phyloP scores from a whole-genome alignment of 2,113 vertebrate genomes.

The Tiliqua scincoides region DNA sequence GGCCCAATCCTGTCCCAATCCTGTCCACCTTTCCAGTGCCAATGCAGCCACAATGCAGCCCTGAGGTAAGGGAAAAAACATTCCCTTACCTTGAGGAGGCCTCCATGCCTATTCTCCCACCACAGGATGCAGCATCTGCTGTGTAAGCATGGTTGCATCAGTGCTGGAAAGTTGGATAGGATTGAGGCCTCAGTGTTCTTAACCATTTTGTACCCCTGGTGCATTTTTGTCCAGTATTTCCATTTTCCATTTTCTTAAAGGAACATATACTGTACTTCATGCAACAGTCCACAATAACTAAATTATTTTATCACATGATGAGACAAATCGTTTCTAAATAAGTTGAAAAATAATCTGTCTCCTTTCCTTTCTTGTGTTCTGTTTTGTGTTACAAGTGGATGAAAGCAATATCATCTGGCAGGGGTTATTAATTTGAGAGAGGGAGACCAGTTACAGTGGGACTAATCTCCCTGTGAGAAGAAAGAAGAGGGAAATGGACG shows the following conservation, averaged over 20 bases:
- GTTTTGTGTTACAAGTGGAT: conserved; percentile 34
- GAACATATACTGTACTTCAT: neutral
- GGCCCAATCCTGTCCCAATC: too few relatives aligned
- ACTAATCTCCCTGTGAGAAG: neutral
- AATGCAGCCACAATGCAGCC: too few relatives aligned
- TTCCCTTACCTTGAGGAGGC: too few relatives aligned
- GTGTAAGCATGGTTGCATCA: too few relatives aligned
- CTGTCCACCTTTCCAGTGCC: too few relatives aligned
- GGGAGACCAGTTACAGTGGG: neutral
- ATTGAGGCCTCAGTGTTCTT: too few relatives aligned
- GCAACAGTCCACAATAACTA: conserved; percentile 38
- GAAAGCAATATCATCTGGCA: neutral
- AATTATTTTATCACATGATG: conserved; percentile 24
- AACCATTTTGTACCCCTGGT: too few relatives aligned
- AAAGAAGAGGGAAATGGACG: neutral
- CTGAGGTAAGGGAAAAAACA: too few relatives aligned
- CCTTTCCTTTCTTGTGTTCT: conserved; percentile 35
- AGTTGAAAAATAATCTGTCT: conserved; percentile 30
- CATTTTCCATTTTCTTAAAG: neutral
- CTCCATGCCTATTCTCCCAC: too few relatives aligned
- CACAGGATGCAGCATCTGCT: too few relatives aligned
- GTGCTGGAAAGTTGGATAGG: too few relatives aligned
- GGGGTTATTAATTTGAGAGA: conserved; percentile 35
- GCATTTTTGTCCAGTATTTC: too few relatives aligned
- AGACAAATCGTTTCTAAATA: conserved; percentile 60